These are phyloP conservation scores for Albula goreensis DNA, from an alignment of 2,113 vertebrate genomes.

Conservation along the genomic window DNA sequence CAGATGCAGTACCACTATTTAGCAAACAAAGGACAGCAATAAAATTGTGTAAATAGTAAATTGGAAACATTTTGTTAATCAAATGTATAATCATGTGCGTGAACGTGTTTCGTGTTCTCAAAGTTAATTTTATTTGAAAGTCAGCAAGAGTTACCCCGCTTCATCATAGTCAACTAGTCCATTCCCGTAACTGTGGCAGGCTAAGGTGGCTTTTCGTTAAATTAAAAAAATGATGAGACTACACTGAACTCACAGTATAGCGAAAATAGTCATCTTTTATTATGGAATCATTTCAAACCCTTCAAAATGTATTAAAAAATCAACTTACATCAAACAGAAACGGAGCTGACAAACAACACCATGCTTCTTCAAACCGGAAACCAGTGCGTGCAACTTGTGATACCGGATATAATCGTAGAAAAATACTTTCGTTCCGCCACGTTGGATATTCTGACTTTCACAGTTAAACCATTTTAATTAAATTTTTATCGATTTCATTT, in stretches of 20 bases:
- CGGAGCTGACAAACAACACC: background rate
- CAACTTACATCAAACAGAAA: background rate
- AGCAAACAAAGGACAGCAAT: too few species aligned
- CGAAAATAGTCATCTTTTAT: background rate
- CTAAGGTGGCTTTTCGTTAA: background rate
- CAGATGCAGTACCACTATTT: too few species aligned
- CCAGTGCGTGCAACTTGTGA: background rate
- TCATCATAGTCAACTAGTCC: too few species aligned
- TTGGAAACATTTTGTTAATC: too few species aligned
- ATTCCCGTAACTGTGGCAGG: background rate
- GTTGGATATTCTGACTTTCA: background rate
- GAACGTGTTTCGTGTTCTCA: too few species aligned
- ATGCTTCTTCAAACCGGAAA: slow-evolving; percentile 8
- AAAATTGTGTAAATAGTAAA: too few species aligned
- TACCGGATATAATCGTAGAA: slow-evolving; percentile 8
- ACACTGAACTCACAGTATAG: background rate
- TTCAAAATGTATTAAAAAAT: background rate
- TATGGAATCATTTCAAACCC: background rate
- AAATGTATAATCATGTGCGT: too few species aligned
- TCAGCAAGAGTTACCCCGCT: too few species aligned
- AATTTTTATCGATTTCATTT: too few species aligned
- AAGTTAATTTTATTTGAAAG: too few species aligned
- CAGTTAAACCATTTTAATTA: background rate
- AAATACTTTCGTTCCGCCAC: background rate
- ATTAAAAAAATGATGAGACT: background rate